Conservation (phyloP, 1,140 invertebrate genomes). For the Philotrypesis tridentata region DNA sequence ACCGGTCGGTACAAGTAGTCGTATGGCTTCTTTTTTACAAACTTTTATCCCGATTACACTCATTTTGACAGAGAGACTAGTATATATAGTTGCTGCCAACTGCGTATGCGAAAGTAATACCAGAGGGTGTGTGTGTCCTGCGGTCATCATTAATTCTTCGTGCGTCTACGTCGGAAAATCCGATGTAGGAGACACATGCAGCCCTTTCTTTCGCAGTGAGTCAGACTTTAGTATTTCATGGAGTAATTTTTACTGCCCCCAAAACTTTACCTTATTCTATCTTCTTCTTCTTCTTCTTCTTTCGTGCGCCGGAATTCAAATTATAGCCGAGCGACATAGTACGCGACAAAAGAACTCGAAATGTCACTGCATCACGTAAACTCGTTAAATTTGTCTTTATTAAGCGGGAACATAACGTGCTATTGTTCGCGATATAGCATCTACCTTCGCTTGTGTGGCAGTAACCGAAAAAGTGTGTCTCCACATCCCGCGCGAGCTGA, state of each 20-base stretch:
- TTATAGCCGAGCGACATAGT: neutral
- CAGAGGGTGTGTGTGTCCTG: neutral
- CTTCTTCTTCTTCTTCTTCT: neutral
- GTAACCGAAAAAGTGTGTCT: too few relatives aligned
- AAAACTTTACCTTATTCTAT: neutral
- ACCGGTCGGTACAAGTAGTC: neutral
- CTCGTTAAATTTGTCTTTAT: neutral
- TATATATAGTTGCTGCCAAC: neutral
- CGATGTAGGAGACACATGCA: neutral
- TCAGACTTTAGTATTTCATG: neutral
- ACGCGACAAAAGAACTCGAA: neutral
- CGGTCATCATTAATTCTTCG: too few relatives aligned
- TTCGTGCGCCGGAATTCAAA: neutral
- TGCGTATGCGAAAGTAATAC: neutral
- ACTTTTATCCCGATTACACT: neutral
- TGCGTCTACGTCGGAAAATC: neutral
- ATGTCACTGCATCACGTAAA: conserved; percentile 9
- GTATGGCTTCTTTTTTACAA: neutral
- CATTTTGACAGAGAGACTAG: neutral
- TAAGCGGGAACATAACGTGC: too few relatives aligned
- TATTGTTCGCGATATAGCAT: too few relatives aligned
- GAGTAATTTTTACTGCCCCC: neutral
- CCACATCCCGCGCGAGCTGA: too few relatives aligned
- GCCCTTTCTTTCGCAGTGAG: neutral
- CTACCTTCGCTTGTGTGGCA: too few relatives aligned